phyloP scores from a whole-genome alignment of 1,140 invertebrate species.

The Drosophila nebulosa region DNA sequence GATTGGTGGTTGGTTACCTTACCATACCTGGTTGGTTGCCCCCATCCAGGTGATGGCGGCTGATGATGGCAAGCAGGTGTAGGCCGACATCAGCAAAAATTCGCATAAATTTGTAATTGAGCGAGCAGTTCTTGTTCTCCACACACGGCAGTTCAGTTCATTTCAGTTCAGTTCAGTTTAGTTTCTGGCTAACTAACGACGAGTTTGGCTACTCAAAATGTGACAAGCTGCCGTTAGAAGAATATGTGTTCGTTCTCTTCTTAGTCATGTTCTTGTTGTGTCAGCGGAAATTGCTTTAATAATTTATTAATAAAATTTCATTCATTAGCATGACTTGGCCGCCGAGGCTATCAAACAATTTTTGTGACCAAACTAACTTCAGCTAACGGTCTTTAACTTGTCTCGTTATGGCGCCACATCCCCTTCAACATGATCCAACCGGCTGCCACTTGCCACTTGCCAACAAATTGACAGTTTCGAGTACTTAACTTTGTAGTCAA shows the following conservation, averaged over 20 bases:
- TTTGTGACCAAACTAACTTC: too few species aligned
- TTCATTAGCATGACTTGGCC: constrained; percentile 66
- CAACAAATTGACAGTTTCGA: too few species aligned
- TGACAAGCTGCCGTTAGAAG: constrained; percentile 59
- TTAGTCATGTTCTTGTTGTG: constrained; percentile 9
- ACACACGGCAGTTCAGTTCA: too few species aligned
- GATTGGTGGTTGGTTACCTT: neutral
- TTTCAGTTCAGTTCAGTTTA: too few species aligned
- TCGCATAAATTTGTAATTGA: constrained; percentile 40
- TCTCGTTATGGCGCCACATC: constrained; percentile 17
- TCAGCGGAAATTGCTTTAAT: constrained; percentile 72
- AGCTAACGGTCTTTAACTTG: constrained; percentile 41
- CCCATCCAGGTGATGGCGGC: too few species aligned
- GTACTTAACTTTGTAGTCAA: too few species aligned
- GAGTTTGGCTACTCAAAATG: constrained; percentile 36
- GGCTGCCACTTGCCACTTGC: too few species aligned
- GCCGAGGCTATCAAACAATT: neutral
- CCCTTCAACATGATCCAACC: neutral
- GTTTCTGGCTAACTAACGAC: constrained; percentile 22
- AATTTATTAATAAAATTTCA: constrained; percentile 71
- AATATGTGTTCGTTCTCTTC: neutral
- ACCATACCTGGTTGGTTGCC: too few species aligned
- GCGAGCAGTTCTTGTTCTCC: constrained; percentile 1
- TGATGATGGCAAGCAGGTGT: too few species aligned
- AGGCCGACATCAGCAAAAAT: constrained; percentile 2